Base-by-base conservation (phyloP, 2,113 vertebrate species). In the Trinectes maculatus region DNA sequence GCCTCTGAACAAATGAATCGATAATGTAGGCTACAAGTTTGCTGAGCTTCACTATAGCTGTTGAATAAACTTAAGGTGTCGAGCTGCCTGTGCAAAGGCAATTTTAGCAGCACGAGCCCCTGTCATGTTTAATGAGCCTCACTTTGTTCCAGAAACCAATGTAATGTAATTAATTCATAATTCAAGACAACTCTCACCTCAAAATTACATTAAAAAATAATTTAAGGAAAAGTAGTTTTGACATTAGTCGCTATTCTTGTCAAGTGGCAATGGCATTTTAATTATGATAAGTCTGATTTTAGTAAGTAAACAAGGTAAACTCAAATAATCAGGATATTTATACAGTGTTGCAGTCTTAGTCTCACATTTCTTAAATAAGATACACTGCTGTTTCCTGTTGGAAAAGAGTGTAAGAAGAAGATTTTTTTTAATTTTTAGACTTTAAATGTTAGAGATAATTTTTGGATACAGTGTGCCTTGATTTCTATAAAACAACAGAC, bases 11-110 rank as follows among this genome's bases (percentile, higher is more conserved):
- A 68, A 70, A 76, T 79, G 40, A 63, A 85, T 84, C 84, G 77
- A 88, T 89, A 84, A 71, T 68, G 63, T 57, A 58, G 51, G 22
- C 42, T 66, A 37, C 77, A 65, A 61, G 26, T 74, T 39, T 47
- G 70, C 62, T 46, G 69, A 58, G 55, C 72, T 62, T 43, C 60
- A 39, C 53, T 43, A 19, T 15, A 31, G 40, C 53, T 75, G 70
- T 53, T 36, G 64, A 82, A 61, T 77, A 67, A 77, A 82, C 53
- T 67, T 61, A 7, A 79, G 61, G 63, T 61, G 72, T 34, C 3
- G 43, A 52, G 39, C 53, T 63, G 48, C 61, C 56, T 52, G n/a
- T 37, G 29, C 43, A 49, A 59, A 76, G 31, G 40, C 8, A 28
- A 42, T 56, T 21, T 36, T 22, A 56, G 10, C 49, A 65, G 33